Base-by-base conservation (phyloP, 2,797 vertebrate genomes). In the Brotogeris chrysoptera region DNA sequence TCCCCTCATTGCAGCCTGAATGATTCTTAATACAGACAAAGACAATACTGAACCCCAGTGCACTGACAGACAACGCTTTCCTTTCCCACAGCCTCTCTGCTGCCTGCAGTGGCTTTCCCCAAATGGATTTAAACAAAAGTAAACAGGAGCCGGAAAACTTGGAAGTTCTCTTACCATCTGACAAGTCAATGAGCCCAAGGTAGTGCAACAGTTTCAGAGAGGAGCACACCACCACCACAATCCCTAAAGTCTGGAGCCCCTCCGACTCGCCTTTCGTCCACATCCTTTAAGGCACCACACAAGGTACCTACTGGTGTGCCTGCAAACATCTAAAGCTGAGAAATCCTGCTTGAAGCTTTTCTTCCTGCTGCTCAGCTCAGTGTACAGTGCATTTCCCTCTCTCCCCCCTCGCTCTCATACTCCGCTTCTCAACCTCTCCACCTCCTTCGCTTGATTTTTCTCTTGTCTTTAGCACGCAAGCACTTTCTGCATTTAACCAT, bases 141-240 rank as follows among this genome's bases (percentile, higher is more conserved):
- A 92, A 88, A 90, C 17, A 93, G 44, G 60, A 97, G 82, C 93
- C 21, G 7, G 47, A 88, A 93, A 95, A 88, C 86, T 90, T 43
- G 68, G 39, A 81, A 68, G 50, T 77, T 95, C 46, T 92, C 98
- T 98, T 98, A 98, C 98, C 98, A 80, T 98, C 97, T 39, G 98
- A 97, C 80, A 98, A 97, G 93, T 98, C 97, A 96, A 98, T 98
- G 69, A 98, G 96, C 85, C 98, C 97, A 4, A 98, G 98, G 93
- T 97, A 98, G 92, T 98, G 98, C 97, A 98, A 93, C 92, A 98
- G 97, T 98, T 98, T 98, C 96, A 98, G 95, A 85, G 98, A 98
- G 52, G 98, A 98, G 74, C 97, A 98, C 79, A 98, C 66, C 88
- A 98, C 96, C 97, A 98, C 96, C 93, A 98, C 98, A 92, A 98